phyloP scores from a whole-genome alignment of 2,888 invertebrate genomes.

The Hirudinaria manillensis region DNA sequence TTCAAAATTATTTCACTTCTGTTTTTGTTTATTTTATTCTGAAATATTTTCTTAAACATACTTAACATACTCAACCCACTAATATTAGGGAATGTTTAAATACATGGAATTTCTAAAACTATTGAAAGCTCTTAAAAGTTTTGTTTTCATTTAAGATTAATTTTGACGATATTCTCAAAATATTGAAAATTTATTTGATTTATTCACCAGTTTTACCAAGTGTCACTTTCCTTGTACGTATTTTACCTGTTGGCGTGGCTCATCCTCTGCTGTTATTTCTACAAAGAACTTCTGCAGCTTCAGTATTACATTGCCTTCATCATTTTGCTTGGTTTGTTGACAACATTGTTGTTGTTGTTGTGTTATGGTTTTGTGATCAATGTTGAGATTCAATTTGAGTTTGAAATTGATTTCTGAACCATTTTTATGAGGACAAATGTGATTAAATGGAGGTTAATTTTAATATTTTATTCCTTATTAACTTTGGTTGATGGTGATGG shows the following conservation, averaged over 20 bases:
- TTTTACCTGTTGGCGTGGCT: conserved; percentile 77
- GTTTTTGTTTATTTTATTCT: too few species aligned
- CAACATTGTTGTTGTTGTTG: too few species aligned
- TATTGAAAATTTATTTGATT: background rate
- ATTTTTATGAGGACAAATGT: background rate
- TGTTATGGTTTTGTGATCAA: background rate
- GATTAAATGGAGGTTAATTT: too few species aligned
- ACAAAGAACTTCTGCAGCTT: conserved; percentile 81
- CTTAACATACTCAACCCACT: too few species aligned
- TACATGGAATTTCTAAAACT: background rate
- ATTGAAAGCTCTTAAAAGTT: background rate
- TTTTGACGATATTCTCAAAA: background rate
- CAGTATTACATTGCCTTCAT: conserved; percentile 95
- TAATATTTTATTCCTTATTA: too few species aligned
- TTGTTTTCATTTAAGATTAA: too few species aligned
- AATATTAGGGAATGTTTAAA: background rate
- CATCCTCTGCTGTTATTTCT: conserved; percentile 73
- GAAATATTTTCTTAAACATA: too few species aligned
- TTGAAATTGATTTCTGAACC: background rate
- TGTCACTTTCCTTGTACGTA: conserved; percentile 82
- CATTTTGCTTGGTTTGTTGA: conserved; percentile 66
- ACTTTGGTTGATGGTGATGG: too few species aligned
- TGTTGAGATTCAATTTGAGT: background rate
- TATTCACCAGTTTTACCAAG: conserved; percentile 71
- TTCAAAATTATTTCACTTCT: too few species aligned